Conservation (phyloP, 1,140 invertebrate species). For the Danaus melanippus region DNA sequence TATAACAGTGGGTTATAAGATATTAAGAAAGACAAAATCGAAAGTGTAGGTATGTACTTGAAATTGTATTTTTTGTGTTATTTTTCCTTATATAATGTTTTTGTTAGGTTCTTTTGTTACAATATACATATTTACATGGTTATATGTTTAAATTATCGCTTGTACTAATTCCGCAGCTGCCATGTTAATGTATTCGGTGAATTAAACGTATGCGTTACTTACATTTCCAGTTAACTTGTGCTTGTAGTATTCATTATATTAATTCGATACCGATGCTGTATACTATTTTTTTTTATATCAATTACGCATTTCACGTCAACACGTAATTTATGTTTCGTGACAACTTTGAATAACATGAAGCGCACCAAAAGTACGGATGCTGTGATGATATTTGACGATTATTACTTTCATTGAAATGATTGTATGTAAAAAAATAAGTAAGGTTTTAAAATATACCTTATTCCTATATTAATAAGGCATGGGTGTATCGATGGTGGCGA, state of each 20-base stretch:
- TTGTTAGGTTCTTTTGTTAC: background rate
- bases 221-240: no score
- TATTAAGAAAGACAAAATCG: background rate
- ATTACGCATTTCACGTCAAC: conserved; percentile 10
- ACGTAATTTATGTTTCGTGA: no score
- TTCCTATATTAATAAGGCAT: conserved; percentile 2
- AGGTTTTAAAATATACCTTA: conserved; percentile 3
- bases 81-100: no score
- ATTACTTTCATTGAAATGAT: no score
- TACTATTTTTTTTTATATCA: conserved; percentile 42
- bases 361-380: no score
- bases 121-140: background rate
- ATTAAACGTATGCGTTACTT: background rate
- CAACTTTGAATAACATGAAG: no score
- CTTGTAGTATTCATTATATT: no score
- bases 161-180: conserved; percentile 1
- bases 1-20: no score
- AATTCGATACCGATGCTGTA: no score
- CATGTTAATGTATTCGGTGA: no score
- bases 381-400: no score
- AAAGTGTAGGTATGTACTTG: conserved; percentile 1
- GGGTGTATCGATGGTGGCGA: conserved; percentile 34
- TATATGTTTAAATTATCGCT: conserved; percentile 5
- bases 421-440: conserved; percentile 4
- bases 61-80: no score